Evolutionary conservation across 2,888 invertebrate species (phyloP), one percentile per base, ranked within the genome.

Genomic region (Danaus chrysippus): DNA sequence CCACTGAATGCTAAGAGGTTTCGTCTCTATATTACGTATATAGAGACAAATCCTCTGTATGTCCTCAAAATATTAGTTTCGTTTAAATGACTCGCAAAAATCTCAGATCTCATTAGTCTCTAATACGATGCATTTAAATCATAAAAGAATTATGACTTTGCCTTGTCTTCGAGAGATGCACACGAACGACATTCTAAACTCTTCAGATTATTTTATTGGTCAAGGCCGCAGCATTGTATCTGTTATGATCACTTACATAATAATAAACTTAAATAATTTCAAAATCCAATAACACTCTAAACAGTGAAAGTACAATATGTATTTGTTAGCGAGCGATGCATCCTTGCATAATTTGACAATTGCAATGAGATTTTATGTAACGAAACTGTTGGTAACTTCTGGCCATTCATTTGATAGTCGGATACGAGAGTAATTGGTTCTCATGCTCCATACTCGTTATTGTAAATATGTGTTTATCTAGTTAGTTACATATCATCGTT

Each of bases 271-370:
- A 49, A 49, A 49, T 17, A 9, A 17, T 49, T 49, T 49, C 17
- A 17, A 49, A 17, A 49, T 49, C 49, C 49, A 49, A 49, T 49
- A 49, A 17, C 15, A 46, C 10, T n/a, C 10, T 17, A 15, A 34
- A 34, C 23, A 17, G 49, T 49, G 49, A 17, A 49, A 49, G 49
- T 49, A 17, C 6, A 17, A 17, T 49, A 13, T 13, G n/a, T n/a
- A 49, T 17, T 46, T 17, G 17, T 11, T 49, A 17, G 17, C 49
- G 5, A 17, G 17, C 17, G 17, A 49, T 49, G 17, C 11, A 49
- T 46, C 46, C 49, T 49, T 49, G 17, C 49, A 17, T 9, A 49
- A 49, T 49, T 15, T 49, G 49, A 49, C 49, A 49, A 49, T 49
- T 49, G 17, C 15, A 15, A 17, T 49, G 10, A 17, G 17, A 49